A percentile compares a stretch with the other conserved stretches of the same genome.
Conservation (phyloP, 2,797 vertebrate species). For the Graptemys geographica region DNA sequence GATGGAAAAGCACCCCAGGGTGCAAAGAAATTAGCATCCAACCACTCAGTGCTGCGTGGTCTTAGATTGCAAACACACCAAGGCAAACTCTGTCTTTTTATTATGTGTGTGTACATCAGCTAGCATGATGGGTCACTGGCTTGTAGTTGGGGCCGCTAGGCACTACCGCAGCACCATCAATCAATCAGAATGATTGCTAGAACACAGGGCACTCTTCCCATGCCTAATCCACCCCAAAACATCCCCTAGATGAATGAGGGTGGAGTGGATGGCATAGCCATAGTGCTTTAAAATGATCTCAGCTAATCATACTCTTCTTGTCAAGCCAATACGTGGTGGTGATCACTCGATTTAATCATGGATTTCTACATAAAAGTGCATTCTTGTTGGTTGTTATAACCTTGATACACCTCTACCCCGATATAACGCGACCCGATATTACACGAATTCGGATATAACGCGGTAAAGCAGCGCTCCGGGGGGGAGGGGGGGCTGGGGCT, state of each 20-base stretch:
- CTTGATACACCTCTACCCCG: too few relatives aligned
- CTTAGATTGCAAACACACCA: neutral
- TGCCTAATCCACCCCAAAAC: neutral
- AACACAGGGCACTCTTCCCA: accelerated
- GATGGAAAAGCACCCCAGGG: slow-evolving; percentile 50
- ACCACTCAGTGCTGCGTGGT: slow-evolving; percentile 29
- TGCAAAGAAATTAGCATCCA: slow-evolving; percentile 60
- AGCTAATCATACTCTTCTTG: neutral
- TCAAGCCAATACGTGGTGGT: neutral
- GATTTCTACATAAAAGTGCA: too few relatives aligned
- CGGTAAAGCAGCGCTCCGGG: too few relatives aligned
- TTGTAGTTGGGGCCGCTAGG: neutral
- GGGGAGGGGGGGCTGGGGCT: too few relatives aligned
- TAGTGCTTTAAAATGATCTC: neutral
- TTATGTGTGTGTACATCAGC: neutral
- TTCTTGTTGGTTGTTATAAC: too few relatives aligned
- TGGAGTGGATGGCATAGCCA: neutral
- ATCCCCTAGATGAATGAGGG: accelerated
- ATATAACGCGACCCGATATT: too few relatives aligned
- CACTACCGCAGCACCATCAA: neutral
- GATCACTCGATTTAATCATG: neutral
- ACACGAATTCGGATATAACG: too few relatives aligned
- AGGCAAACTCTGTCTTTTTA: slow-evolving; percentile 13
- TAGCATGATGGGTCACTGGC: neutral
- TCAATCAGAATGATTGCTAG: neutral